These are phyloP conservation scores for Melanaphis sacchari DNA, from an alignment of 1,140 invertebrate species.

Conservation along the genomic window DNA sequence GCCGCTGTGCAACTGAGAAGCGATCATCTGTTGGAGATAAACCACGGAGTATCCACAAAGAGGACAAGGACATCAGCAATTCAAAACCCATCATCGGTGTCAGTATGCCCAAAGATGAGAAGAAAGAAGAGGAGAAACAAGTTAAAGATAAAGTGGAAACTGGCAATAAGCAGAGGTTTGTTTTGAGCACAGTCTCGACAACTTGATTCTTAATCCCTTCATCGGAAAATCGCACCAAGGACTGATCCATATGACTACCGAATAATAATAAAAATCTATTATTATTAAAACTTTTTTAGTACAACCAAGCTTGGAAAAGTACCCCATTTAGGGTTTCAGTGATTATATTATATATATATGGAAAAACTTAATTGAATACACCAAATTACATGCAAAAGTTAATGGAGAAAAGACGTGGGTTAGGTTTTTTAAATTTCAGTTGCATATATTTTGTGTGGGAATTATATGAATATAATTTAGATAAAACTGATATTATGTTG, in stretches of 20 bases:
- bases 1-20: slow-evolving; percentile 43
- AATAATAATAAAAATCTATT: not conserved
- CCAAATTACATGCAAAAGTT: not conserved
- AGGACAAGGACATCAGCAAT: slow-evolving; percentile 46
- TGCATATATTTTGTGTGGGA: not conserved
- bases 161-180: slow-evolving; percentile 55
- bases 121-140: slow-evolving; percentile 55
- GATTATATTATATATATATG: not conserved
- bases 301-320: not conserved
- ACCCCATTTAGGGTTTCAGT: not conserved
- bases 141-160: slow-evolving; percentile 52
- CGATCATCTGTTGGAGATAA: slow-evolving; percentile 46
- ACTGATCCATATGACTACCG: not conserved
- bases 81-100: slow-evolving; percentile 44
- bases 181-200: slow-evolving; percentile 50
- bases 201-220: slow-evolving; percentile 52
- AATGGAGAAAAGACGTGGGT: not conserved
- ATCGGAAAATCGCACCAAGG: slow-evolving; percentile 32
- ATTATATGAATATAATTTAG: not conserved
- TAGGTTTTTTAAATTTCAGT: not conserved
- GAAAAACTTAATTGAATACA: slow-evolving; percentile 27
- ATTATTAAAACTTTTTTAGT: slow-evolving; percentile 25
- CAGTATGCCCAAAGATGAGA: slow-evolving; percentile 46
- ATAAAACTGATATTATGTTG: not conserved
- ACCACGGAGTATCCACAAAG: slow-evolving; percentile 49